phyloP scores from a whole-genome alignment of 37 sponge, comb jelly and placozoan species.

The Aplysina aerophoba region DNA sequence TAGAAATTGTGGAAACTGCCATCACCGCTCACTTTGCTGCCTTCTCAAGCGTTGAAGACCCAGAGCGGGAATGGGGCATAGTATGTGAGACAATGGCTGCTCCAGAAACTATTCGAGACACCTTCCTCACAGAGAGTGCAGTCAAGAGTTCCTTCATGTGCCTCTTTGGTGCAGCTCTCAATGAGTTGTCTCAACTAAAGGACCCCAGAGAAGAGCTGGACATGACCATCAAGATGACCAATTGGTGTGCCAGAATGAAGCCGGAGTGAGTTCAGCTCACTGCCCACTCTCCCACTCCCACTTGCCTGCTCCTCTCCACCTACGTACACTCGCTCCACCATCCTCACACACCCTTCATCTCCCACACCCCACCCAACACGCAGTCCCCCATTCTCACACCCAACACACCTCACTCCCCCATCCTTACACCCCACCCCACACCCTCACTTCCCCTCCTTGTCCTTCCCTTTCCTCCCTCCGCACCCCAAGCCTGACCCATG shows the following conservation, averaged over 20 bases:
- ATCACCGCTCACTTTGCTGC: conserved; percentile 32
- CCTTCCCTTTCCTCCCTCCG: not conserved
- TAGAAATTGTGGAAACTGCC: conserved; percentile 33
- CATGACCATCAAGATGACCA: conserved; percentile 36
- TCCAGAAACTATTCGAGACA: not conserved
- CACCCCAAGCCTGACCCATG: conserved; percentile 24
- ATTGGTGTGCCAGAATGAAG: conserved; percentile 69
- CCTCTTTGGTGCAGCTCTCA: not conserved
- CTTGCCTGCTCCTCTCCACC: not conserved
- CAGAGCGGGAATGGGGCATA: not conserved
- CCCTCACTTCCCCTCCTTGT: not conserved
- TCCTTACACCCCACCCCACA: not conserved
- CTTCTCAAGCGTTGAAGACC: not conserved
- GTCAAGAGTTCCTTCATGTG: not conserved
- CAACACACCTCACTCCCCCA: not conserved
- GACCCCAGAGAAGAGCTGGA: conserved; percentile 47
- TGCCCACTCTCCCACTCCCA: not conserved
- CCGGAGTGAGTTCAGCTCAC: conserved; percentile 55
- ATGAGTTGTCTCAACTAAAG: not conserved
- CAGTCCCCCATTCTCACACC: not conserved
- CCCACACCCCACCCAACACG: not conserved
- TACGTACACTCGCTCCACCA: not conserved
- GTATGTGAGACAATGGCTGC: not conserved
- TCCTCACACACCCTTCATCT: not conserved
- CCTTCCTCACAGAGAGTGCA: not conserved